Evolutionary conservation across 2,113 vertebrate genomes (phyloP).

Genomic region (Microtus oregoni): DNA sequence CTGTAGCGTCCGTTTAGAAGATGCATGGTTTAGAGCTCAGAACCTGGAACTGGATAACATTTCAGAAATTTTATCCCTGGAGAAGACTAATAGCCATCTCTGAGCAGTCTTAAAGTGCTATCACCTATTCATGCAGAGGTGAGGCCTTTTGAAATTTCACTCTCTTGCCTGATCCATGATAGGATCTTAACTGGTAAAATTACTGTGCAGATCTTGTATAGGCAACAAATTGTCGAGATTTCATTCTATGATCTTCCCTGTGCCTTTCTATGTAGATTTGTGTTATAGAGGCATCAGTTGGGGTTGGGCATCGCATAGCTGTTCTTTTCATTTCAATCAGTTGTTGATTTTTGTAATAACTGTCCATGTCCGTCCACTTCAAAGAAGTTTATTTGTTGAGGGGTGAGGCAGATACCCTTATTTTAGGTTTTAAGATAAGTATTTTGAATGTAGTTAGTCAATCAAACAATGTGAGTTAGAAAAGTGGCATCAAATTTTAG

Average conservation of each 20-base stretch:
- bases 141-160: not conserved
- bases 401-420: not conserved
- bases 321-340: not conserved
- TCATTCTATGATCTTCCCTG: not conserved
- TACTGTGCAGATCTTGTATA: not conserved
- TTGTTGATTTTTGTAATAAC: not conserved
- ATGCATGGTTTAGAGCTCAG: not conserved
- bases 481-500: not conserved
- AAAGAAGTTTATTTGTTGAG: not conserved
- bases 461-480: not conserved
- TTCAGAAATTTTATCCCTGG: too few species aligned
- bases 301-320: not conserved
- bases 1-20: not conserved
- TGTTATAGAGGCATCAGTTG: not conserved
- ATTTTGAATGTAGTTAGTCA: not conserved
- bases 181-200: not conserved
- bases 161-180: not conserved
- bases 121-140: too few species aligned
- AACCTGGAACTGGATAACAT: too few species aligned
- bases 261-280: not conserved
- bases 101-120: not conserved
- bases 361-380: too few species aligned
- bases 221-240: not conserved
- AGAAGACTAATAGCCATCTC: not conserved
- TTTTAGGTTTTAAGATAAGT: not conserved